These are phyloP conservation scores for Daphoenositta chrysoptera DNA, from an alignment of 2,113 vertebrate species.

Conservation along the genomic window DNA sequence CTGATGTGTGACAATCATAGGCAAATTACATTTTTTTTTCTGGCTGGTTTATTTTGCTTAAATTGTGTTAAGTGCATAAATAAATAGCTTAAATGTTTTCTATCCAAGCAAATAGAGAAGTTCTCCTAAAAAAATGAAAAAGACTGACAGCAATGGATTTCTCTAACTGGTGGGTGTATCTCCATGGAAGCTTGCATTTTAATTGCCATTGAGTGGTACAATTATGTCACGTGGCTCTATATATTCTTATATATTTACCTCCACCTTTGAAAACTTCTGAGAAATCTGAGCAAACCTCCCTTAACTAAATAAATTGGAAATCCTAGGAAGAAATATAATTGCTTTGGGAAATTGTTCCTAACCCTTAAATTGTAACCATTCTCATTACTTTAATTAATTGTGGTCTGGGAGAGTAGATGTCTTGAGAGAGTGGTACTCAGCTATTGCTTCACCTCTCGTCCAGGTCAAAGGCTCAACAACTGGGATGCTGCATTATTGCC, in stretches of 20 bases:
- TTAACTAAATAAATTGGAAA: not conserved
- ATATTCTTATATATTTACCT: not conserved
- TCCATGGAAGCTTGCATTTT: not conserved
- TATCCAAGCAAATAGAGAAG: conserved; percentile 24
- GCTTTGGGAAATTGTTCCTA: not conserved
- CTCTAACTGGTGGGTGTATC: not conserved
- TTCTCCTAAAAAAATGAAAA: not conserved
- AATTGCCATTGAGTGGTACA: not conserved
- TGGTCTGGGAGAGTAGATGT: not conserved
- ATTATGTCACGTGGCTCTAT: conserved; percentile 10
- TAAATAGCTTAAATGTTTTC: conserved; percentile 48
- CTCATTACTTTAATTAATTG: not conserved
- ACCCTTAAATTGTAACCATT: not conserved
- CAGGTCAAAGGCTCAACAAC: not conserved
- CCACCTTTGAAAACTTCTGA: not conserved
- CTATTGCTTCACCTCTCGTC: not conserved
- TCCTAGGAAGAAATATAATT: not conserved
- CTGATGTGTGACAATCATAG: conserved; percentile 41
- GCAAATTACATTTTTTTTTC: conserved; percentile 56
- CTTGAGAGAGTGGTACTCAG: not conserved
- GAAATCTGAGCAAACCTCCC: not conserved
- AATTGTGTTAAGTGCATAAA: conserved; percentile 61
- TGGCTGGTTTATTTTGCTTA: conserved; percentile 58
- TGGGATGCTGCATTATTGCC: not conserved
- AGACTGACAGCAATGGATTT: not conserved